Base-by-base conservation (phyloP, 2,888 invertebrate species). In the Aspidiotus rigidus region DNA sequence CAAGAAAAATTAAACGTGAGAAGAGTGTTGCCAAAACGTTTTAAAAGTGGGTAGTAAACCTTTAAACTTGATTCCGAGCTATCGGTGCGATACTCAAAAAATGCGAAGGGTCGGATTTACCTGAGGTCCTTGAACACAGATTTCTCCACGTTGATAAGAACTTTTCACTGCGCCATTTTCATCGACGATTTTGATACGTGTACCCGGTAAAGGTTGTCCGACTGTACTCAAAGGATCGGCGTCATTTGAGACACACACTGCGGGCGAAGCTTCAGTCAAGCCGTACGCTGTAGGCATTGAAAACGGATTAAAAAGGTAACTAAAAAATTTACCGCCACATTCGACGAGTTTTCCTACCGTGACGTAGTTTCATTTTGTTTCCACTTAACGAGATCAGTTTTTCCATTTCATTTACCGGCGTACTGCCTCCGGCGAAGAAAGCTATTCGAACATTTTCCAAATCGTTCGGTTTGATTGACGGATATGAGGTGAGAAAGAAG, bases 371-470 rank as follows among this genome's bases (percentile, higher is more conserved):
- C 11, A 73, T 73, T 56, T 71, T 71, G 41, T 69, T 64, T 7
- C 57, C 56, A 53, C 64, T 44, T 39, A 39, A 57, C 13, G 15
- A 41, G 7, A 85, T 75, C 74, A 85, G 80, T 71, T 83, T 84
- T 73, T 84, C 83, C 0, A 85, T 84, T 10, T 86, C 82, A 0
- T 73, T 71, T 17, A 70, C 71, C 7, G 76, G 76, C 15, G 76
- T 73, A 7, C 89, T 87, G 0, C 90, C 90, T 0, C 89, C 90
- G 0, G 88, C 90, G 9, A 85, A 85, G 75, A 87, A 83, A 39
- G 90, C 81, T 3, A 81, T 80, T 69, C 83, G 82, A 0, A 91
- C 79, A 0, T 82, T 83, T 28, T 83, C 79, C 62, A 91, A 77
- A 74, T 89, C 86, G 69, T 85, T 84, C 72, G 83, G 82, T 64